These are phyloP conservation scores for Anticlea derivata DNA, from an alignment of 2,888 invertebrate species.

Conservation along the genomic window DNA sequence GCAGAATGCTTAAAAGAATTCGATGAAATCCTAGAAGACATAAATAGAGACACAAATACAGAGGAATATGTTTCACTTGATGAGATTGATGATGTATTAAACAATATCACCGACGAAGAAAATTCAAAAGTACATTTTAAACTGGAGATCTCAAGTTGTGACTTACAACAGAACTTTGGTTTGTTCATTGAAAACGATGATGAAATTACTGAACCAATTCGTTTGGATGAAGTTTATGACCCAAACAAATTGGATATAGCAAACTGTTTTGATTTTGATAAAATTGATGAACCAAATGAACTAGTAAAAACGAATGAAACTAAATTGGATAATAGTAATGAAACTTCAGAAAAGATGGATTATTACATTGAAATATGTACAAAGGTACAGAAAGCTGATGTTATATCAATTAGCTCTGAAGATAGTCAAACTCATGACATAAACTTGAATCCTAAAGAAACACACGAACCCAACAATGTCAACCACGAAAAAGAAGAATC, in stretches of 20 bases:
- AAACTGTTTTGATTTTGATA: no score
- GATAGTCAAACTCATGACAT: slow-evolving; percentile 2
- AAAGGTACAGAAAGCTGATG: neutral
- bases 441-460: neutral
- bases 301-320: neutral
- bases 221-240: neutral
- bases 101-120: slow-evolving; percentile 8
- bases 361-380: neutral
- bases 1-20: slow-evolving; percentile 25
- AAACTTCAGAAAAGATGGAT: neutral
- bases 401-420: slow-evolving; percentile 27
- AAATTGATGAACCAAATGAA: neutral
- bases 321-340: neutral
- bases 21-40: slow-evolving; percentile 19
- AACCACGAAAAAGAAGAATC: neutral
- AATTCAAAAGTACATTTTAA: neutral
- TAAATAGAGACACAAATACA: slow-evolving; percentile 3
- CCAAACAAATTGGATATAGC: neutral
- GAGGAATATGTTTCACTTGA: slow-evolving; percentile 10
- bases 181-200: neutral
- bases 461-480: neutral
- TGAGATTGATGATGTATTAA: slow-evolving; percentile 24
- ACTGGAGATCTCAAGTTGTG: slow-evolving; percentile 1
- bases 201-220: neutral
- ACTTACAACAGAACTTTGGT: neutral